A percentile compares a stretch with the other conserved stretches of the same genome.
phyloP scores from a whole-genome alignment of 2,888 invertebrate species.

The Pseudeuparius sepicola region DNA sequence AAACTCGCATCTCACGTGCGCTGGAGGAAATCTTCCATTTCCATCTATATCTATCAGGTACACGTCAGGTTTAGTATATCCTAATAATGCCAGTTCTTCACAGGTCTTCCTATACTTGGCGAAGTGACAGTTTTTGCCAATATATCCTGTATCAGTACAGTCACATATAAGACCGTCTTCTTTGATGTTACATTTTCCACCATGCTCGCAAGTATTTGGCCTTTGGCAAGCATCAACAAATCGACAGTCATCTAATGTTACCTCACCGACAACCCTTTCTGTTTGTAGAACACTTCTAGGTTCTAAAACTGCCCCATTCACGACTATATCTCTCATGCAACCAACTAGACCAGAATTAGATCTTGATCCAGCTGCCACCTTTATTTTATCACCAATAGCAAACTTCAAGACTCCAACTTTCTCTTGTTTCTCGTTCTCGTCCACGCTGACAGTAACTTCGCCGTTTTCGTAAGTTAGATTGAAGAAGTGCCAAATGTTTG shows the following conservation, averaged over 20 bases:
- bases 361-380: conserved; percentile 69
- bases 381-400: conserved; percentile 39
- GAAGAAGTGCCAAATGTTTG: conserved; percentile 73
- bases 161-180: conserved; percentile 83
- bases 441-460: conserved; percentile 64
- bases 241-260: conserved; percentile 79
- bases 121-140: conserved; percentile 90
- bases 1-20: conserved; percentile 86
- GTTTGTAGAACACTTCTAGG: conserved; percentile 70
- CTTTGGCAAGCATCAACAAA: conserved; percentile 82
- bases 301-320: conserved; percentile 73
- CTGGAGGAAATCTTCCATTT: conserved; percentile 84
- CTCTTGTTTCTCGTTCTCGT: conserved; percentile 61
- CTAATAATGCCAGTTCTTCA: conserved; percentile 80
- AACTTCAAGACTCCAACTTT: conserved; percentile 35
- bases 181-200: conserved; percentile 80
- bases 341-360: conserved; percentile 74
- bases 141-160: conserved; percentile 83
- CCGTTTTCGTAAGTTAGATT: conserved; percentile 68
- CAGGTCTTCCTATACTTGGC: conserved; percentile 86
- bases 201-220: conserved; percentile 88
- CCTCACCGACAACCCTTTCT: conserved; percentile 76
- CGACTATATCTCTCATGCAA: conserved; percentile 80
- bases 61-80: conserved; percentile 82
- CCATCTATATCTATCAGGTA: conserved; percentile 92